Evolutionary conservation across 2,113 vertebrate species (phyloP), one percentile per base, ranked within the genome.

Genomic region (Bolborhynchus lineola): DNA sequence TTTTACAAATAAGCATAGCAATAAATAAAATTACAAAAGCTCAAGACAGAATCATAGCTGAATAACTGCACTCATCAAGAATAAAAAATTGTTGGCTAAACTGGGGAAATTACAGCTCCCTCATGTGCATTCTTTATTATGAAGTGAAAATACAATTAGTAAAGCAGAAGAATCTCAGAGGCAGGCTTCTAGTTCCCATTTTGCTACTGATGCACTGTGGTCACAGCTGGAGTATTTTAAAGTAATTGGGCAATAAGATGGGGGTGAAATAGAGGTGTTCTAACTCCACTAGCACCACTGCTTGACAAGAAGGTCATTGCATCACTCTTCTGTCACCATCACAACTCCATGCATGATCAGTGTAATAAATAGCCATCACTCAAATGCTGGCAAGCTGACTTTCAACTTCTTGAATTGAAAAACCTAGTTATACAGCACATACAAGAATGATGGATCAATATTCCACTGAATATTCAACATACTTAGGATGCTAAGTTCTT

Each of bases 1-100:
- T 95, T 90, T 95, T 97, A 94, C 70, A 94, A 96, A 97, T 95
- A 95, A 97, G 77, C 81, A 96, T 86, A 95, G 93, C 78, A 89
- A 95, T 94, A 95, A 95, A 82, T 97, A 96, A 96, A 95, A 90
- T 94, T 86, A 93, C 77, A 95, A 91, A 90, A 94, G 76, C 87
- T 88, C 47, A 64, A 72, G 64, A 96, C 82, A 87, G 92, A 94
- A 93, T 62, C 7, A 57, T 57, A 83, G 89, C 67, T 92, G 89
- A 95, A 93, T 93, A 96, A 95, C 92, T 81, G 90, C 79, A 82
- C 77, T 95, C 89, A 95, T 93, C 84, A 93, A 75, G 89, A 97
- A 67, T 88, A 93, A 96, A 95, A 90, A 91, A 77, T 23, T 83
- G 57, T 92, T 89, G 75, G 53, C 63, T 83, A 81, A 83, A 89